Evolutionary conservation across 2,888 invertebrate species (phyloP).

Genomic region (Morpho deidamia): DNA sequence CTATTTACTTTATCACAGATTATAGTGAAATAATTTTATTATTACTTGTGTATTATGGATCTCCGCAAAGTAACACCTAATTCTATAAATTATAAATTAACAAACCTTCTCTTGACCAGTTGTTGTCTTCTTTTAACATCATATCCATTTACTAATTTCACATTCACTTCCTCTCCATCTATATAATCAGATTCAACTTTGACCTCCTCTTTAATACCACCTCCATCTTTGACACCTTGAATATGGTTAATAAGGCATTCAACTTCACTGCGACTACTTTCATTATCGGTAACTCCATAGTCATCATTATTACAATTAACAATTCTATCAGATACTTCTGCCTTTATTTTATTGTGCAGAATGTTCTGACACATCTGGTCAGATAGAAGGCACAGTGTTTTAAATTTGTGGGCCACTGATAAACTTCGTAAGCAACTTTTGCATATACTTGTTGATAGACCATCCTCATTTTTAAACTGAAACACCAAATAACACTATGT

Average conservation of each 20-base stretch:
- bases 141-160: no score
- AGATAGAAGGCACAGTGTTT: constrained; percentile 37
- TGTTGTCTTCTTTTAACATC: no score
- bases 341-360: constrained; percentile 26
- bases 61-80: no score
- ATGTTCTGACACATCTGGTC: constrained; percentile 35
- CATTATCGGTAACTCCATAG: constrained; percentile 13
- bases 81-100: no score
- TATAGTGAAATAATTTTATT: no score
- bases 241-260: background rate
- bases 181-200: no score
- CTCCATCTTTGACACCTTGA: no score
- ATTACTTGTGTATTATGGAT: no score
- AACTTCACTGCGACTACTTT: background rate
- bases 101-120: no score
- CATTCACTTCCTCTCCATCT: no score
- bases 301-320: constrained; percentile 11
- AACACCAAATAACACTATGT: constrained; percentile 3
- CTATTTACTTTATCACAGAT: no score
- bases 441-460: constrained; percentile 40
- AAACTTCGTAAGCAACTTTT: constrained; percentile 34
- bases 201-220: no score
- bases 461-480: constrained; percentile 32
- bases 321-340: constrained; percentile 24
- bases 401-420: constrained; percentile 39